phyloP scores from a whole-genome alignment of 2,113 vertebrate genomes.

The Dromas ardeola region DNA sequence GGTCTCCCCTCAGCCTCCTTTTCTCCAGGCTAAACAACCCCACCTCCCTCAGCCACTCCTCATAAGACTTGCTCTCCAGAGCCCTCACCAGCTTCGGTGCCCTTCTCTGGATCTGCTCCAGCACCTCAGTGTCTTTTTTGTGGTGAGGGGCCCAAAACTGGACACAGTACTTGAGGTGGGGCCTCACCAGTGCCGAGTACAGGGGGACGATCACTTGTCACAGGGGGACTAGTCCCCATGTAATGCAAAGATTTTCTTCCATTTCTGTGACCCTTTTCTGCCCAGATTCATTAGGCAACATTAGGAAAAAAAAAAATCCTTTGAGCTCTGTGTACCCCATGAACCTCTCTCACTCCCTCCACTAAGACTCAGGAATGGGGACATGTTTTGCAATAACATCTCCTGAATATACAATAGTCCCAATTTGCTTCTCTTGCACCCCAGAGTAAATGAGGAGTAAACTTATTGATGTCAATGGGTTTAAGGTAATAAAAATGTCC shows the following conservation, averaged over 20 bases:
- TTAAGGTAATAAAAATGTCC: conserved; percentile 25
- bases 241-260: neutral
- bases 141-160: no score
- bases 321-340: neutral
- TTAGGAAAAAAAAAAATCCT: neutral
- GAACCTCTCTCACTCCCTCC: neutral
- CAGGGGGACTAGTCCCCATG: neutral
- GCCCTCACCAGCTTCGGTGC: no score
- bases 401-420: neutral
- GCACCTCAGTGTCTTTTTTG: no score
- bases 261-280: conserved; percentile 9
- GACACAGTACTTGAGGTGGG: no score
- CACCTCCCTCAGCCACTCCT: no score
- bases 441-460: conserved; percentile 25
- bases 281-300: neutral
- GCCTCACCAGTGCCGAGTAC: no score
- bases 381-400: neutral
- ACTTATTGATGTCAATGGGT: conserved; percentile 5
- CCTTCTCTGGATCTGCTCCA: no score
- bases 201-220: no score
- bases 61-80: no score
- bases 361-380: neutral
- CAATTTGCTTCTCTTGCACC: neutral
- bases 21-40: no score
- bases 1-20: no score